Evolutionary conservation across 1,140 invertebrate genomes (phyloP), one percentile per base, ranked within the genome.

Genomic region (Eumaeus atala): DNA sequence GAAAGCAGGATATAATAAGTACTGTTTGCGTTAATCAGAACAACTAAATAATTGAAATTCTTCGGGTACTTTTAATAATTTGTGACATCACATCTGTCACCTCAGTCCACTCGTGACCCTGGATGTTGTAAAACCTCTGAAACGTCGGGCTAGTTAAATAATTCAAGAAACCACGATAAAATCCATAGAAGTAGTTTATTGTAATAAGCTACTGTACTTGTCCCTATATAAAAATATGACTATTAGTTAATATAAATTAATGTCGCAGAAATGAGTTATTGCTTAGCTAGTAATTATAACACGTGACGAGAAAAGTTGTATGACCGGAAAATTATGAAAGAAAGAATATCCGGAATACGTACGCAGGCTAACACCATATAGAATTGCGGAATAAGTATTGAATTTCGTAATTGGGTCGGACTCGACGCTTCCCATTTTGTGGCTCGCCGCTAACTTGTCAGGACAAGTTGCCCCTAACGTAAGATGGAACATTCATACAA

Each of bases 391-490:
- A 44, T 44, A 44, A 44, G 40, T 44, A 44, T 44, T 44, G 40
- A 44, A 44, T 44, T 44, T 44, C 40, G 40, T 44, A 44, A 44
- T 44, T 44, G 40, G 40, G 40, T 44, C 9, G 40, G 40, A 44
- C 40, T 44, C 40, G 40, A 28, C 21, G 21, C 21, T 28, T 16
- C 17, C 40, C 12, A 14, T 44, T 44, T 44, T 44, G 40, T 44
- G 40, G 40, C 16, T 44, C 40, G 14, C 40, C 40, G 40, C 40
- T 44, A 44, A 44, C 40, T 44, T 16, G 40, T 44, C 40, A 14
- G 40, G 40, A 44, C 14, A 44, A 44, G 14, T 44, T 44, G 17
- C 40, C 17, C 40, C 40, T 28, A 44, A 44, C 40, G 17, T 16
- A 17, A 16, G 40, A 44, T 44, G 40, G 40, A 44, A 9, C 40